Base-by-base conservation (phyloP, 2,888 invertebrate genomes). In the Synergus itoensis region DNA sequence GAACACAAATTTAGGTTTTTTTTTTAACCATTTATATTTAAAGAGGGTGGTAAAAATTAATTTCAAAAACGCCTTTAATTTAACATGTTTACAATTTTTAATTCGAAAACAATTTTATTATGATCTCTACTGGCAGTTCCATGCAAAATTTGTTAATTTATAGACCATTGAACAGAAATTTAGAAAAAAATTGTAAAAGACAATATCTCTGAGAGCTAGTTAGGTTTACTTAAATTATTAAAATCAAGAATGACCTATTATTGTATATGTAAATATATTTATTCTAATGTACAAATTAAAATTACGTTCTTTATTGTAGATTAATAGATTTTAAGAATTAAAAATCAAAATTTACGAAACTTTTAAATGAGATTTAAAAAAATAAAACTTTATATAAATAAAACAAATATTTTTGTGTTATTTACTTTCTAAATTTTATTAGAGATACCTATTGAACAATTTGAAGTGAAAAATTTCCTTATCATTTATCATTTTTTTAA, bases 1-100 rank as follows among this genome's bases (percentile, higher is more conserved):
- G 21, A 41, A 64, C 41, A 12, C 18, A 64, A n/a, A 64, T 40
- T 64, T 40, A 65, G 18, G 21, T 45, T 43, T 67, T 67, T 67
- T 67, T 21, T 45, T 14, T 18, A 67, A 67, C 21, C 5, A 65
- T n/a, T 1, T 18, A 21, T 18, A 8, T 69, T 64, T 69, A 0
- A n/a, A 53, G n/a, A 53, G 8, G 7, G n/a, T n/a, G n/a, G 16
- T 7, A n/a, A 53, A 53, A 53, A n/a, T 53, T 8, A 53, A 36
- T 36, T 1, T 36, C 2, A 36, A 36, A 36, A 36, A 36, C 4
- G 3, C 36, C 36, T 36, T 4, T 2, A 36, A 36, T 36, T 36
- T 36, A 36, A 36, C 36, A 2, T 36, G 36, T 36, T 36, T 36
- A 36, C 36, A 48, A 48, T 48, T 16, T 48, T 48, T 1, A 48